These are phyloP conservation scores for Allophyes oxyacanthae DNA, from an alignment of 2,888 invertebrate species.

Conservation along the genomic window DNA sequence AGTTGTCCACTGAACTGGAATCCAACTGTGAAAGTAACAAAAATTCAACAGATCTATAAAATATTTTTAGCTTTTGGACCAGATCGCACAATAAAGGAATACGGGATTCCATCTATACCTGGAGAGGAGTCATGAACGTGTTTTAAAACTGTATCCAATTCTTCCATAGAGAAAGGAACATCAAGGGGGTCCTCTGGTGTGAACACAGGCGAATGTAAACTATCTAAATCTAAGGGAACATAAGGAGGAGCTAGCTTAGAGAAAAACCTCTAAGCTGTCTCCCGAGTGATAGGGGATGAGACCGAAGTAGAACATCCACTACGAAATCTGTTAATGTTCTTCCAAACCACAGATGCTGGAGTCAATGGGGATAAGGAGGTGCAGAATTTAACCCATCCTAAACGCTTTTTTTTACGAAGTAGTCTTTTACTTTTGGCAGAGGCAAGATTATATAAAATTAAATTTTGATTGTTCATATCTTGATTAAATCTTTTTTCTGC, in stretches of 20 bases:
- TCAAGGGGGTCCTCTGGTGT: not conserved
- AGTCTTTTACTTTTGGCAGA: not conserved
- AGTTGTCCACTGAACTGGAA: not conserved
- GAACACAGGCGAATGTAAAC: not conserved
- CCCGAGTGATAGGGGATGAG: not conserved
- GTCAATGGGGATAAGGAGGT: not conserved
- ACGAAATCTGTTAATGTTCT: not conserved
- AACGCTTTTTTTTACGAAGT: not conserved
- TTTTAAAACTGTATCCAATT: not conserved
- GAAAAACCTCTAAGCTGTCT: not conserved
- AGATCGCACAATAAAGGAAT: not conserved
- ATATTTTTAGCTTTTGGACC: not conserved
- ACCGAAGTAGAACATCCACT: not conserved
- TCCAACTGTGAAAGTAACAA: not conserved
- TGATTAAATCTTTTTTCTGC: not conserved
- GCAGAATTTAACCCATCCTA: not conserved
- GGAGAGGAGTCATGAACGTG: conserved; percentile 1
- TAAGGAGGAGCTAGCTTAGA: not conserved
- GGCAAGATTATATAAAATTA: not conserved
- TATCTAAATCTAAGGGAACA: not conserved
- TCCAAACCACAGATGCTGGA: not conserved
- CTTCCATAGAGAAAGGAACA: not conserved
- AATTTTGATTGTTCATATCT: not conserved
- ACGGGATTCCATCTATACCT: not conserved
- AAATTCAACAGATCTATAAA: not conserved